These are phyloP conservation scores for Blera fallax DNA, from an alignment of 2,888 invertebrate genomes.

Conservation along the genomic window DNA sequence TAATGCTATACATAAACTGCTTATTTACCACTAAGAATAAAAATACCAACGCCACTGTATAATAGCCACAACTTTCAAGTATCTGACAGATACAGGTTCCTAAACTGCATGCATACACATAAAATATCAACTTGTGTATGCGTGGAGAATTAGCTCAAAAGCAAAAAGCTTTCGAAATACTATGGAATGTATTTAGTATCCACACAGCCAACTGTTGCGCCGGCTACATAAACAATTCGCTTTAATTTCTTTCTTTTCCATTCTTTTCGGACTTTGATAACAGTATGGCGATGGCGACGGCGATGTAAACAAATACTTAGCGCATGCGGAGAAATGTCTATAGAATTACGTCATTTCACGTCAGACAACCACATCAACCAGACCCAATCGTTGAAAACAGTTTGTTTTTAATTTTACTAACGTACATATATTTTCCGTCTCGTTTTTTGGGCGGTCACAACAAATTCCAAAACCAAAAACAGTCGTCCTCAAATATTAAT, in stretches of 20 bases:
- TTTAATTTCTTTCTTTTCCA: neutral
- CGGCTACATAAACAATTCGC: neutral
- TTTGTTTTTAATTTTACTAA: neutral
- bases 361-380: neutral
- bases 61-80: no score
- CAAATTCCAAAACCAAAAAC: neutral
- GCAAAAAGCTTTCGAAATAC: no score
- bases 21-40: no score
- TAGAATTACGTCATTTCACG: constrained; percentile 15
- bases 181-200: neutral
- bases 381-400: neutral
- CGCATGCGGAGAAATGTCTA: neutral
- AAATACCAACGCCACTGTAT: no score
- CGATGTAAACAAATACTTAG: constrained; percentile 16
- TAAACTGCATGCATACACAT: no score
- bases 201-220: neutral
- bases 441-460: neutral
- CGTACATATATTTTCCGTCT: neutral
- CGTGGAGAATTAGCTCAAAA: no score
- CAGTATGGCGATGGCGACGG: neutral
- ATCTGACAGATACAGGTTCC: no score
- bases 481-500: neutral
- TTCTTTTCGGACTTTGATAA: neutral
- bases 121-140: no score
- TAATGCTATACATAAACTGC: no score